Conservation (phyloP, 2,113 vertebrate genomes). For the Nibea albiflora region DNA sequence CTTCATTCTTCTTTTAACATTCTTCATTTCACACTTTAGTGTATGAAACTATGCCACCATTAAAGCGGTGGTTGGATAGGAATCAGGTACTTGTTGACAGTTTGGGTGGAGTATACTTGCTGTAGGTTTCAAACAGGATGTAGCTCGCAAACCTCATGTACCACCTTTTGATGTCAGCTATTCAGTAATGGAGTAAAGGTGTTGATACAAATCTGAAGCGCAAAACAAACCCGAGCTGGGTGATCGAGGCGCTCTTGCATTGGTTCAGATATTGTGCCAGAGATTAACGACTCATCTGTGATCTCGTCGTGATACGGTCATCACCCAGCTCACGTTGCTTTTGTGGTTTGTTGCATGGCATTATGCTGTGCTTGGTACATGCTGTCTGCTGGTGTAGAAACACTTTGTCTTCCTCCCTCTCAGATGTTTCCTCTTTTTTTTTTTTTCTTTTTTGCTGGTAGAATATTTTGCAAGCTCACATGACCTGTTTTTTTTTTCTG, state of each 20-base stretch:
- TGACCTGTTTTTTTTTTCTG: constrained; percentile 44
- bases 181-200: constrained; percentile 11
- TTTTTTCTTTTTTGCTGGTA: constrained; percentile 34
- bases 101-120: constrained; percentile 72
- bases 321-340: not conserved
- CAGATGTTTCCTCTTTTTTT: constrained; percentile 70
- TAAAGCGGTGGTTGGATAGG: constrained; percentile 22
- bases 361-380: not conserved
- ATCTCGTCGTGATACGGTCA: not conserved
- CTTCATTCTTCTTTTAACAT: too few species aligned
- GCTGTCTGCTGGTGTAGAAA: constrained; percentile 48
- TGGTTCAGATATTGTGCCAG: not conserved
- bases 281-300: constrained; percentile 3
- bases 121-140: constrained; percentile 74
- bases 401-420: constrained; percentile 51
- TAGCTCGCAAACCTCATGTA: constrained; percentile 44
- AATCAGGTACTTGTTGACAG: constrained; percentile 69
- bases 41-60: not conserved
- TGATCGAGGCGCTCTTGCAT: not conserved
- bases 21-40: not conserved
- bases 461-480: constrained; percentile 66
- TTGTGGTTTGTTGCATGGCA: constrained; percentile 58
- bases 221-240: not conserved
- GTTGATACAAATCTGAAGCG: constrained; percentile 36
- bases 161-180: constrained; percentile 47